Conservation (phyloP, 2,797 vertebrate genomes). For the Myotis pilosus region DNA sequence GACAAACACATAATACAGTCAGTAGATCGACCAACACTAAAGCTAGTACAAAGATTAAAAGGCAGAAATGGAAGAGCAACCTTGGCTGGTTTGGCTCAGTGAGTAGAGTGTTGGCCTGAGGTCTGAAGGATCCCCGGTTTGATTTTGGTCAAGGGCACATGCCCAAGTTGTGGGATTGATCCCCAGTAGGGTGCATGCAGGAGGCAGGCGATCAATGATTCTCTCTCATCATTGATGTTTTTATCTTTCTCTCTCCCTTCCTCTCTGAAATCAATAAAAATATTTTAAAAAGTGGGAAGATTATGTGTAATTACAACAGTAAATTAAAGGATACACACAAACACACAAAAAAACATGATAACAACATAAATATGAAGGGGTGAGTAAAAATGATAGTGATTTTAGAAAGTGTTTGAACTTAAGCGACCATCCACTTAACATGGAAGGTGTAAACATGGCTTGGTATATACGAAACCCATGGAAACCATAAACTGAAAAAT, state of each 20-base stretch:
- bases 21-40: not conserved
- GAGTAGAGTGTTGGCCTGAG: no score
- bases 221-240: no score
- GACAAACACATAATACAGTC: not conserved
- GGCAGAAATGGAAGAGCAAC: not conserved
- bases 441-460: not conserved
- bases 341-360: not conserved
- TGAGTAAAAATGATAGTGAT: not conserved
- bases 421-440: not conserved
- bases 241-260: no score
- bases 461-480: not conserved
- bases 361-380: not conserved
- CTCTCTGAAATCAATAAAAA: no score
- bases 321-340: not conserved
- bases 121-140: no score
- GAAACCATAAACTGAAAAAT: not conserved
- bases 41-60: not conserved
- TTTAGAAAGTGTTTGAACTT: not conserved
- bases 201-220: no score
- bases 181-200: no score
- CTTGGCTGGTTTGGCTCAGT: no score
- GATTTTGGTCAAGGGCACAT: no score
- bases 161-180: no score
- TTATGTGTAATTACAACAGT: not conserved
- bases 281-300: no score